These are phyloP conservation scores for Eidolon helvum DNA, from an alignment of 2,113 vertebrate species.

Conservation along the genomic window DNA sequence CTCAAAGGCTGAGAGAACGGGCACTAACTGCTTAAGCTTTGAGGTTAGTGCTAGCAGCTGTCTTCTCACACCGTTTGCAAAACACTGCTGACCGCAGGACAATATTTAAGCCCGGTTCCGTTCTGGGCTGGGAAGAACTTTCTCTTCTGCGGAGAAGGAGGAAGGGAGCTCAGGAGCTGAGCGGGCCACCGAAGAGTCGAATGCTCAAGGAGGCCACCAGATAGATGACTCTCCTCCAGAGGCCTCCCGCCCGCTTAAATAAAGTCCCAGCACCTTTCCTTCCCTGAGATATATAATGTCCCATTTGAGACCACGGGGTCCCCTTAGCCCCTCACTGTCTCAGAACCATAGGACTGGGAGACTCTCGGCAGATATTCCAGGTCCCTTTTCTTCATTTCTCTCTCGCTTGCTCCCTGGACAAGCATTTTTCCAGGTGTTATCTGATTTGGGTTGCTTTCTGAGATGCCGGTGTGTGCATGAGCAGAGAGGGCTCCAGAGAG, in stretches of 20 bases:
- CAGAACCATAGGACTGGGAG: neutral
- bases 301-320: neutral
- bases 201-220: neutral
- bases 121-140: neutral
- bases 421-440: neutral
- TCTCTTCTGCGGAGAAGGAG: neutral
- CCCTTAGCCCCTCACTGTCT: neutral
- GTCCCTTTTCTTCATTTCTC: neutral
- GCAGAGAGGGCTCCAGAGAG: neutral
- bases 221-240: neutral
- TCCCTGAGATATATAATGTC: neutral
- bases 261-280: fast-evolving
- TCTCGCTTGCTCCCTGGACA: neutral
- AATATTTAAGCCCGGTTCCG: neutral
- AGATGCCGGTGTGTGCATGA: fast-evolving
- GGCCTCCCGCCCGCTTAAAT: neutral
- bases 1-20: no score
- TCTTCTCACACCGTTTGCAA: neutral
- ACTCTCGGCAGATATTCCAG: neutral
- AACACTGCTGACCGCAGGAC: neutral
- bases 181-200: neutral
- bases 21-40: neutral
- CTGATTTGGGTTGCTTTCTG: neutral
- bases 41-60: neutral
- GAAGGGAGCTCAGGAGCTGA: neutral